These are phyloP conservation scores for Chionodraco myersi DNA, from an alignment of 2,113 vertebrate species.

Conservation along the genomic window DNA sequence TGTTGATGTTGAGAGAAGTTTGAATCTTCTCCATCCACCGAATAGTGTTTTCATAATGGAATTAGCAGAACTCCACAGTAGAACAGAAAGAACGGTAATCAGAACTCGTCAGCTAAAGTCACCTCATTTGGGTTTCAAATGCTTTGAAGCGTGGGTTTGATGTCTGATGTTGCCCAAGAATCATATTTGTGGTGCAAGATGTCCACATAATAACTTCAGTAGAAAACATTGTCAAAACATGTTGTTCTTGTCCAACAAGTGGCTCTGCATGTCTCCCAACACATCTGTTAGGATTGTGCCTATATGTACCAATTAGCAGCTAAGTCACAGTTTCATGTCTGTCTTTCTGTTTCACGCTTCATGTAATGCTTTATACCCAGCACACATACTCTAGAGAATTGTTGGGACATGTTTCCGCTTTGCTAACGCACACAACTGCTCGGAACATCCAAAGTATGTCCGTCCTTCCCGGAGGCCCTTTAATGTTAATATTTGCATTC, in stretches of 20 bases:
- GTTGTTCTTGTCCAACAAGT: not conserved
- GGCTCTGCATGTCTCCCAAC: constrained; percentile 2
- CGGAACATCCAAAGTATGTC: constrained; percentile 47
- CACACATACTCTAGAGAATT: not conserved
- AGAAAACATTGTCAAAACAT: not conserved
- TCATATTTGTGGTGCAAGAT: not conserved
- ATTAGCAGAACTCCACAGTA: constrained; percentile 25
- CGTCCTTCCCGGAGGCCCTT: constrained; percentile 56
- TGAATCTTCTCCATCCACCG: constrained; percentile 8
- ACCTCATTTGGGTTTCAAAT: constrained; percentile 30
- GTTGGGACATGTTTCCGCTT: constrained; percentile 24
- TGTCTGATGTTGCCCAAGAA: constrained; percentile 12
- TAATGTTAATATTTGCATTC: constrained; percentile 79
- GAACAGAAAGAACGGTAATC: constrained; percentile 8
- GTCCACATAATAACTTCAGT: not conserved
- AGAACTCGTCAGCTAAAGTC: constrained; percentile 20
- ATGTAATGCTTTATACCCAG: not conserved
- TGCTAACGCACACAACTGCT: constrained; percentile 36
- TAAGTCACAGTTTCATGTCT: constrained; percentile 5
- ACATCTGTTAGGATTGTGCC: constrained; percentile 27
- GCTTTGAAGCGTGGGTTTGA: constrained; percentile 2
- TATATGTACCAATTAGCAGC: constrained; percentile 16
- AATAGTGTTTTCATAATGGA: constrained; percentile 31
- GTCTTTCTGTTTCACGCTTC: not conserved
- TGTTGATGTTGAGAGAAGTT: constrained; percentile 34